phyloP scores from a whole-genome alignment of 2,797 vertebrate genomes.

The Apogon talboti region DNA sequence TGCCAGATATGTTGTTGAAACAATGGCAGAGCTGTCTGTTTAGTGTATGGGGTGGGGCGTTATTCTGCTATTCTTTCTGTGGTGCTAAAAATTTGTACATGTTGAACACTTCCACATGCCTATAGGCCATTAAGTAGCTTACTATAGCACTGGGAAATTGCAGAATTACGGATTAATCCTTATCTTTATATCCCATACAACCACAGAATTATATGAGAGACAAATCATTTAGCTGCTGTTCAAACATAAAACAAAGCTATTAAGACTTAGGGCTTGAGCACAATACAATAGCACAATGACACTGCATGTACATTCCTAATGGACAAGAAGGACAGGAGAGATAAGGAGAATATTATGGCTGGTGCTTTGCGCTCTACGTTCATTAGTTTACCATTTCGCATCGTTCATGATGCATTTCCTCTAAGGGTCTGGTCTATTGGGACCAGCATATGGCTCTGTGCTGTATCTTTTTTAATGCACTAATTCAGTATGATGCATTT shows the following conservation, averaged over 20 bases:
- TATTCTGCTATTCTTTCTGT: slow-evolving; percentile 5
- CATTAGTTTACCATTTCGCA: slow-evolving; percentile 59
- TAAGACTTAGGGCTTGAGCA: slow-evolving; percentile 58
- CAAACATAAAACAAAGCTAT: slow-evolving; percentile 77
- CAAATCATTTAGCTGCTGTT: slow-evolving; percentile 69
- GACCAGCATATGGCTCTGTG: slow-evolving; percentile 19
- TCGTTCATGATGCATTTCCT: slow-evolving; percentile 39
- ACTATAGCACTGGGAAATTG: slow-evolving; percentile 57
- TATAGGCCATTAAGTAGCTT: slow-evolving; percentile 57
- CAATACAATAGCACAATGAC: slow-evolving; percentile 62
- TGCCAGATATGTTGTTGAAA: background rate
- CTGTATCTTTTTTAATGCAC: slow-evolving; percentile 25
- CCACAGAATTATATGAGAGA: slow-evolving; percentile 58
- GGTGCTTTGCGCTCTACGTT: slow-evolving; percentile 43
- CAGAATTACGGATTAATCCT: slow-evolving; percentile 70
- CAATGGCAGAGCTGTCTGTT: slow-evolving; percentile 17
- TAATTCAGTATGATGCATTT: slow-evolving; percentile 25
- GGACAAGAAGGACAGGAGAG: slow-evolving; percentile 64
- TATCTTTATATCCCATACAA: slow-evolving; percentile 78
- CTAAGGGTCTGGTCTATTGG: slow-evolving; percentile 14
- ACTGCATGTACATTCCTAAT: slow-evolving; percentile 53
- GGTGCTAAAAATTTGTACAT: slow-evolving; percentile 14
- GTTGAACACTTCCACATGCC: slow-evolving; percentile 51
- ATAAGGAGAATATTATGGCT: slow-evolving; percentile 68
- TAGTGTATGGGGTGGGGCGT: background rate